phyloP scores from a whole-genome alignment of 2,113 vertebrate genomes.

The human (Homo sapiens) region DNA sequence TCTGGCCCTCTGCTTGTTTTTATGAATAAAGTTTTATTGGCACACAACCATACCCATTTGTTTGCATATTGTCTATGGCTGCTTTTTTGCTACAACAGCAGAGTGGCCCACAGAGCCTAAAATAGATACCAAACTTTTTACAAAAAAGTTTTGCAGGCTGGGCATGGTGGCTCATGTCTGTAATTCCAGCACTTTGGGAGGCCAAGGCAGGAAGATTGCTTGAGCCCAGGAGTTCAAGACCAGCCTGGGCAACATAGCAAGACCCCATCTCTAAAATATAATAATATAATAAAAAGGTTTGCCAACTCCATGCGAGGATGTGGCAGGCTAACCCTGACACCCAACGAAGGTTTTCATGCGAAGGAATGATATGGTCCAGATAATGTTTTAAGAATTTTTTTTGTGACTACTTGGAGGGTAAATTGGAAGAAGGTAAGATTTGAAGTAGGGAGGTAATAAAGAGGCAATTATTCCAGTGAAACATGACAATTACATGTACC shows the following conservation, averaged over 20 bases:
- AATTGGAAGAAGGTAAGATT: background rate
- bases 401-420: background rate
- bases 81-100: background rate
- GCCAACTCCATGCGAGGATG: fast-evolving
- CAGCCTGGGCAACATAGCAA: background rate
- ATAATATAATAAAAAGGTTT: background rate
- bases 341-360: background rate
- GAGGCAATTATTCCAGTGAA: background rate
- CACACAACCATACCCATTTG: background rate
- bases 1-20: background rate
- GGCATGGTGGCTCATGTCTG: background rate
- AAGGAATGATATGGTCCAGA: background rate
- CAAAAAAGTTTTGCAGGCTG: too few relatives aligned
- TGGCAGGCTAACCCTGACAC: background rate
- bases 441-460: background rate
- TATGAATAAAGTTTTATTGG: background rate
- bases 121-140: background rate
- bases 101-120: background rate
- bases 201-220: background rate
- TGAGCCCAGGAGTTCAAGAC: background rate
- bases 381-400: background rate
- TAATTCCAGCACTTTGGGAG: background rate
- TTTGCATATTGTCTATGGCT: background rate
- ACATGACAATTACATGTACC: too few relatives aligned
- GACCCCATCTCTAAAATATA: background rate